Base-by-base conservation (phyloP, 2,797 vertebrate genomes). In the Pantherophis vulpinus region DNA sequence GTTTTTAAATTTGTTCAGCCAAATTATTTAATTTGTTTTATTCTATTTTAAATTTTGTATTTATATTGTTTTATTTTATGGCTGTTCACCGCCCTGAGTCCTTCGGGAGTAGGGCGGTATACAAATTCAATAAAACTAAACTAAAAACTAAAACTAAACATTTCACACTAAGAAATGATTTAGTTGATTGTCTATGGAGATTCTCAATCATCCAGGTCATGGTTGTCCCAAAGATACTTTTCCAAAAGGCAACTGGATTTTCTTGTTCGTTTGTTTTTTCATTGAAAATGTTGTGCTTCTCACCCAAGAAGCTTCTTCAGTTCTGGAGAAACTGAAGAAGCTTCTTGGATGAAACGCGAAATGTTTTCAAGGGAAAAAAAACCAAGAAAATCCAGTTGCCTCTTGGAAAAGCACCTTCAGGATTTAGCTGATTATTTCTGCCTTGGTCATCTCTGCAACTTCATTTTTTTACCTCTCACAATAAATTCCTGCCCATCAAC, bases 401-500 rank as follows among this genome's bases (percentile, higher is more conserved):
- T 74, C n/a, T 74, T 74, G 66, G n/a, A 74, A 74, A 74, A 74
- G n/a, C 14, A 37, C 14, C n/a, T 37, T 74, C 37, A 16, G 47
- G 20, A n/a, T 54, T 4, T 6, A 13, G 20, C 12, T 4, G 18
- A 51, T 66, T 66, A n/a, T 3, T 42, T 61, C 63, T 88, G 55
- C 25, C n/a, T 60, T 88, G 29, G n/a, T 3, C 13, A 14, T 0
- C 59, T 56, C 89, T 9, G 7, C 42, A 92, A 63, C 91, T 55
- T 87, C 74, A 42, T 93, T 20, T 94, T 97, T 95, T 92, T 18
- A 99, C 99, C 99, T 98, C 99, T 96, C 95, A 99, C 98, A 94
- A 99, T 98, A 95, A 99, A 99, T 93, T 99, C 99, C 97, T 99
- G 99, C 1, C 99, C 99, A 88, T 99, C 98, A 0, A 99, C 99